Evolutionary conservation across 1,140 invertebrate species (phyloP).

Genomic region (Atta colombica): DNA sequence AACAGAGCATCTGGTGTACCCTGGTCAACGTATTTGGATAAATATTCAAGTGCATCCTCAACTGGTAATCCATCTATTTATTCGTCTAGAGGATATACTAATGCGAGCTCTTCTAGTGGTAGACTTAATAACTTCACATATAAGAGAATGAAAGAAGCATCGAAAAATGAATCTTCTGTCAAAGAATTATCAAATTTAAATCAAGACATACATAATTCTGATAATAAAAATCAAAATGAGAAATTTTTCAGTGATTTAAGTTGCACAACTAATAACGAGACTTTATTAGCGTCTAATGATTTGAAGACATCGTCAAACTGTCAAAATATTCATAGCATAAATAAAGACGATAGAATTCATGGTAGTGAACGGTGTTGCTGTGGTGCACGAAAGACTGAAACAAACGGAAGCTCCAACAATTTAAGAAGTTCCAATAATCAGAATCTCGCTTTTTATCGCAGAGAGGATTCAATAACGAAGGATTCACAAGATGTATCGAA

Average conservation of each 20-base stretch:
- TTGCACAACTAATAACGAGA: constrained; percentile 6
- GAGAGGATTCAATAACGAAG: constrained; percentile 25
- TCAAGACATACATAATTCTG: constrained; percentile 63
- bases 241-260: constrained; percentile 39
- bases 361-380: constrained; percentile 28
- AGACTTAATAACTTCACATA: constrained; percentile 78
- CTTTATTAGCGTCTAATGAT: constrained; percentile 18
- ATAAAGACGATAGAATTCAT: constrained; percentile 69
- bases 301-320: constrained; percentile 15
- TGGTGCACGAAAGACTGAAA: constrained; percentile 24
- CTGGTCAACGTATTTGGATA: constrained; percentile 90
- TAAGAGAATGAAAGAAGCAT: constrained; percentile 66
- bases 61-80: constrained; percentile 61
- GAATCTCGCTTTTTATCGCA: constrained; percentile 32
- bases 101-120: constrained; percentile 50
- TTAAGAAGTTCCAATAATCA: constrained; percentile 45
- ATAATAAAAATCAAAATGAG: constrained; percentile 46
- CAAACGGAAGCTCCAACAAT: constrained; percentile 4
- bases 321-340: constrained; percentile 28
- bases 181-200: constrained; percentile 64
- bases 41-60: constrained; percentile 74
- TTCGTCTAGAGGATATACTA: constrained; percentile 75
- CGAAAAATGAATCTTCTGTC: constrained; percentile 48
- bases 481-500: constrained; percentile 61
- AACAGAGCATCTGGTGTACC: constrained; percentile 87